phyloP scores from a whole-genome alignment of 2,888 invertebrate genomes.

The Linnaemya tessellans region DNA sequence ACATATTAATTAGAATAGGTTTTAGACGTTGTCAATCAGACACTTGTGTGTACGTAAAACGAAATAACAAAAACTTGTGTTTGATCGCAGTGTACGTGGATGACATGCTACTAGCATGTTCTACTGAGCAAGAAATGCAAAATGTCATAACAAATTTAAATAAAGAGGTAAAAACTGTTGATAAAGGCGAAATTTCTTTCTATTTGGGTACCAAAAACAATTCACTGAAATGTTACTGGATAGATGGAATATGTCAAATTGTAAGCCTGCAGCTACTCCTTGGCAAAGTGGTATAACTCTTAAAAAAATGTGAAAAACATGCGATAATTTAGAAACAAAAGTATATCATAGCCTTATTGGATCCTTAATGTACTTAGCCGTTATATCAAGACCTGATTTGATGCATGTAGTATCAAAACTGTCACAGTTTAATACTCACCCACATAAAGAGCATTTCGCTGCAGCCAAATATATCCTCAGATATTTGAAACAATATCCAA shows the following conservation, averaged over 20 bases:
- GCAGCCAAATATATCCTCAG: neutral
- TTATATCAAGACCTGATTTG: neutral
- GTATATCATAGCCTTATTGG: neutral
- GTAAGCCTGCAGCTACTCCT: neutral
- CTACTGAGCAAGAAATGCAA: too few species aligned
- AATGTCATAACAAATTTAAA: too few species aligned
- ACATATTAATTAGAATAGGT: too few species aligned
- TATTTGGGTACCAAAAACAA: neutral
- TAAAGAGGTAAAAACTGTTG: too few species aligned
- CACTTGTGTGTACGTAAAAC: neutral
- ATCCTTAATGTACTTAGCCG: neutral
- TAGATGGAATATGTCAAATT: neutral
- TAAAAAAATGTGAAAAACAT: neutral
- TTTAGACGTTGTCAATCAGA: neutral
- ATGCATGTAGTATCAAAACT: neutral
- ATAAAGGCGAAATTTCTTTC: neutral
- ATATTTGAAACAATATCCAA: neutral
- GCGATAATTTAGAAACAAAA: neutral
- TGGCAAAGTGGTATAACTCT: neutral
- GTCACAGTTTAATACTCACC: neutral
- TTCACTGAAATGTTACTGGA: neutral
- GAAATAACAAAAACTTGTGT: neutral
- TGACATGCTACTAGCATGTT: neutral
- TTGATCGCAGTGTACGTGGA: neutral
- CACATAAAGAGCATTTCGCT: slow-evolving; percentile 5